These are phyloP conservation scores for Patiria miniata DNA, from an alignment of 35 echinoderm and acorn worm genomes.

Conservation along the genomic window DNA sequence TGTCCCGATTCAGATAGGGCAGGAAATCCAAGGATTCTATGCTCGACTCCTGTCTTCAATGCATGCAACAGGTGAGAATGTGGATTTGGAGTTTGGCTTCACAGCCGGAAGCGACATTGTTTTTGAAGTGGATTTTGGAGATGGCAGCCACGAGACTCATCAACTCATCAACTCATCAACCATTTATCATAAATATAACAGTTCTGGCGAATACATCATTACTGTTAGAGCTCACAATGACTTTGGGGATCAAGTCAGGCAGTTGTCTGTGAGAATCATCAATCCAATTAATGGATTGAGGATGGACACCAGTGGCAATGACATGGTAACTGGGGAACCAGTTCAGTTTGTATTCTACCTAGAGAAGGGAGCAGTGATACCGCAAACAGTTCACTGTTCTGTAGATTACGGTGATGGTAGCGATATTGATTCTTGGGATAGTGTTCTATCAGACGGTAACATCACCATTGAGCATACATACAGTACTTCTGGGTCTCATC, in stretches of 20 bases:
- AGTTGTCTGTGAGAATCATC: neutral
- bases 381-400: slow-evolving; percentile 5
- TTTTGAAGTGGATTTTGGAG: slow-evolving; percentile 42
- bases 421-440: neutral
- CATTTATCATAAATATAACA: slow-evolving; percentile 12
- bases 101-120: slow-evolving; percentile 16
- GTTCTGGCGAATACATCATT: neutral
- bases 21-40: slow-evolving; percentile 17
- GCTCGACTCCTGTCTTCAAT: neutral
- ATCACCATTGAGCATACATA: neutral
- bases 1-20: slow-evolving; percentile 5
- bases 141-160: no score
- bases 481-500: neutral
- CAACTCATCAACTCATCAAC: neutral
- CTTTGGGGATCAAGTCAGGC: neutral
- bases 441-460: neutral
- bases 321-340: neutral
- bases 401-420: slow-evolving; percentile 26
- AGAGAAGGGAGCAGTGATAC: neutral
- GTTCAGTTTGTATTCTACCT: neutral
- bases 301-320: neutral
- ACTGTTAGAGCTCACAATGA: neutral
- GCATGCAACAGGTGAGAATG: neutral
- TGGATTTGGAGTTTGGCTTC: neutral
- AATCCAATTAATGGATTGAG: neutral